Evolutionary conservation across 1,140 invertebrate genomes (phyloP), one percentile per base, ranked within the genome.

Genomic region (Ylistrum balloti): DNA sequence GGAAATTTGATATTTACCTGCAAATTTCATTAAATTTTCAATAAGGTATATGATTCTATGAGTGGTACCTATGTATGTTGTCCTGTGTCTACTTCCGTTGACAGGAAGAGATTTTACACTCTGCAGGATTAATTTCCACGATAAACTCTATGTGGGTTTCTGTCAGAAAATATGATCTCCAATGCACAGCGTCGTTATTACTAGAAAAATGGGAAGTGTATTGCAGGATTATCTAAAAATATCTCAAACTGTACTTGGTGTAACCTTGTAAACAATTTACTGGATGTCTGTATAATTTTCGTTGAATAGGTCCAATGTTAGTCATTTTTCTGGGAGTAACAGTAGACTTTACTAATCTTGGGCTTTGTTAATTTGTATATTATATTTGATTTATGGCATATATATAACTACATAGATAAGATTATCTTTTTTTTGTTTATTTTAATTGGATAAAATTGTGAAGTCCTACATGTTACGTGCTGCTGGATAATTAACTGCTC

Each of bases 21-120:
- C 56, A 28, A 56, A 74, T 74, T 74, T 74, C 56, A 74, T 74
- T 74, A 74, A 74, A 74, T 74, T 74, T 74, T 74, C 56, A 74
- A 74, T 74, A 74, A 74, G 56, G 9, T 74, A 74, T 74, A 28
- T 74, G n/a, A n/a, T 74, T 74, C 56, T n/a, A n/a, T 74, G 56
- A 74, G 56, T n/a, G 9, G 56, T 74, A n/a, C 22, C n/a, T 28
- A 74, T 74, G 17, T n/a, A n/a, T 74, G 56, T n/a, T 74, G 56
- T n/a, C 56, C 56, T n/a, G 56, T 74, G 56, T 74, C 56, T 74
- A 74, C 56, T 74, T 74, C 56, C 56, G 20, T 11, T 28, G 56
- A 28, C 56, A 74, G 56, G 56, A 74, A 74, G 56, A n/a, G 5
- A 74, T n/a, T 74, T 7, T n/a, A 74, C n/a, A n/a, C 22, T 28